Percentiles rank a stretch among this genome's conserved stretches.
These are phyloP conservation scores for Clarias platycephalus DNA, from an alignment of 2,797 vertebrate genomes.

Conservation along the genomic window DNA sequence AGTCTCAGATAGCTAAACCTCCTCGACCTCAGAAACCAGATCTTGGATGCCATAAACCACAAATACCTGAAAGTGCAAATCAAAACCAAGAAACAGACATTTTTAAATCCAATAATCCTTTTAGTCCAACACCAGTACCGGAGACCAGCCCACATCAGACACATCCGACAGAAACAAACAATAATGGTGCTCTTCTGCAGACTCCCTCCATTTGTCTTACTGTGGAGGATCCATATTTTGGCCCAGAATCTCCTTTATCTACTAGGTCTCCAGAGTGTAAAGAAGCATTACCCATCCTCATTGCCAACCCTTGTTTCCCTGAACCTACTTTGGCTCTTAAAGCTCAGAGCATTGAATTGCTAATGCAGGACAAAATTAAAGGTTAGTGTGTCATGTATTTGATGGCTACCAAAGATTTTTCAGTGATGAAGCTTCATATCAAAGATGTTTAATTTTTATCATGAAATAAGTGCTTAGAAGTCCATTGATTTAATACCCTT, in stretches of 20 bases:
- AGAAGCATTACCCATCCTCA: conserved; percentile 32
- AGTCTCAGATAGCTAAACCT: neutral
- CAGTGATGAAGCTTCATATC: neutral
- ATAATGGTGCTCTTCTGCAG: neutral
- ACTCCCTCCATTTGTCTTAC: conserved; percentile 57
- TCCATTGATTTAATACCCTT: neutral
- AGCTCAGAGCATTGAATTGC: conserved; percentile 48
- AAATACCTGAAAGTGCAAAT: conserved; percentile 14
- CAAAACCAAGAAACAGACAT: conserved; percentile 24
- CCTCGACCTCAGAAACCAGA: neutral
- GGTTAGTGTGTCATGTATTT: conserved; percentile 15
- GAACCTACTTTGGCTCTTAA: conserved; percentile 58
- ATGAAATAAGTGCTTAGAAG: neutral
- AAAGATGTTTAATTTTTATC: neutral
- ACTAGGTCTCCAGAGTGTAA: neutral
- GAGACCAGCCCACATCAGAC: neutral
- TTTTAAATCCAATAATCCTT: conserved; percentile 16
- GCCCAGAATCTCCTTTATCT: conserved; percentile 42
- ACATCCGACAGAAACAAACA: conserved; percentile 26
- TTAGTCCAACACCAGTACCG: conserved; percentile 25
- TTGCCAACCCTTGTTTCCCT: conserved; percentile 25
- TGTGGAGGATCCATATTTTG: conserved; percentile 80
- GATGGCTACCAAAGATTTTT: neutral
- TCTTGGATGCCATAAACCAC: neutral
- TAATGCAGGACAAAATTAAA: neutral